Conservation (phyloP, 2,113 vertebrate species). For the Leptodactylus fuscus region DNA sequence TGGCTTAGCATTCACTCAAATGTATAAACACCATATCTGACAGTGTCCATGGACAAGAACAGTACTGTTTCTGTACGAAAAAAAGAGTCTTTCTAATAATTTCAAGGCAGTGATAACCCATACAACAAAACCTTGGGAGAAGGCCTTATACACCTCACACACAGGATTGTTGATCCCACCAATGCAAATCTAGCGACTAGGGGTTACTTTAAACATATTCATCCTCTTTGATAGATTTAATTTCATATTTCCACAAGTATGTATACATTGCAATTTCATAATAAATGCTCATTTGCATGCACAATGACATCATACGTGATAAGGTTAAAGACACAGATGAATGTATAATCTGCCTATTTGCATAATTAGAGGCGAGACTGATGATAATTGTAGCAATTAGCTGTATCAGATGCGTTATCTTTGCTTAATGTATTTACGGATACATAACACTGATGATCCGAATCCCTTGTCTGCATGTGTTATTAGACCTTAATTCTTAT, state of each 20-base stretch:
- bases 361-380: constrained; percentile 48
- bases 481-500: constrained; percentile 26
- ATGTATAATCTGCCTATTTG: constrained; percentile 43
- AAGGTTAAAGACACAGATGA: constrained; percentile 50
- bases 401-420: constrained; percentile 45
- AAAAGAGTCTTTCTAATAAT: too few species aligned
- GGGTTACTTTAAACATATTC: background rate
- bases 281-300: constrained; percentile 41
- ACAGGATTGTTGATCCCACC: background rate
- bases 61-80: too few species aligned
- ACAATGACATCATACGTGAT: constrained; percentile 36
- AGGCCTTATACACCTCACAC: too few species aligned
- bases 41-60: too few species aligned
- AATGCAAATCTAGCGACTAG: background rate
- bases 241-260: background rate
- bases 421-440: constrained; percentile 50
- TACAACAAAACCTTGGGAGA: too few species aligned
- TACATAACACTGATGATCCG: constrained; percentile 45
- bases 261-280: constrained; percentile 8
- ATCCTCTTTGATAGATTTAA: background rate
- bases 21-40: too few species aligned
- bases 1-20: too few species aligned
- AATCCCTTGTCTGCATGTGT: constrained; percentile 12
- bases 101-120: too few species aligned
- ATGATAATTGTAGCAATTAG: constrained; percentile 52